Evolutionary conservation across 2,797 vertebrate genomes (phyloP), one percentile per base, ranked within the genome.

Genomic region (Falco peregrinus): DNA sequence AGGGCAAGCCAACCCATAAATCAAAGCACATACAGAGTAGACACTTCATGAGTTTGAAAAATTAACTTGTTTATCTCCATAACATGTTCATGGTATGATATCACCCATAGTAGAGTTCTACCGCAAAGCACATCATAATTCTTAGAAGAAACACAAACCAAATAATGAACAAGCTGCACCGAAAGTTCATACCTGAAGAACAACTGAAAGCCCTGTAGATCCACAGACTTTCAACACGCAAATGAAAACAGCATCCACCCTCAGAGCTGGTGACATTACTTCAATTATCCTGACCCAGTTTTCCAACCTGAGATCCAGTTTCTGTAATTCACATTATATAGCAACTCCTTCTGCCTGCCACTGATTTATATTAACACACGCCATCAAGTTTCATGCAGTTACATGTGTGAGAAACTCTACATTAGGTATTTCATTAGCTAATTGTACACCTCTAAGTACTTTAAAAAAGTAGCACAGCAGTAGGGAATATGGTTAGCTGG

Each of bases 1-100:
- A 60, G 70, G 20, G 59, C 71, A 81, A 94, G 25, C n/a, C 41
- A 54, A 35, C 13, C 11, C 8, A 33, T 41, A 26, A 59, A 50
- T 5, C 18, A 67, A 45, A 64, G 21, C 25, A 14, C 1, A 0
- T 1, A 2, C 13, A 47, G 12, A 14, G 6, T 10, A 18, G 16
- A n/a, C 18, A 59, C 16, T 59, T 83, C 11, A 0, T 18, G 77
- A 74, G 6, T 54, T 50, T 70, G 37, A 68, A 91, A 91, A 92
- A 60, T 33, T 80, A 63, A 54, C 14, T 79, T 79, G 8, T 54
- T 86, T 67, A 76, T 26, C 74, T 87, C 41, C 13, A 3, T 54
- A 76, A 83, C 31, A 71, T 0, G 1, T 31, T 16, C 19, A 22
- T 4, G 60, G n/a, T 5, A 48, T 84, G 65, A 26, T 19, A 70